phyloP scores from a whole-genome alignment of 2,797 vertebrate genomes.

The Bovichtus variegatus region DNA sequence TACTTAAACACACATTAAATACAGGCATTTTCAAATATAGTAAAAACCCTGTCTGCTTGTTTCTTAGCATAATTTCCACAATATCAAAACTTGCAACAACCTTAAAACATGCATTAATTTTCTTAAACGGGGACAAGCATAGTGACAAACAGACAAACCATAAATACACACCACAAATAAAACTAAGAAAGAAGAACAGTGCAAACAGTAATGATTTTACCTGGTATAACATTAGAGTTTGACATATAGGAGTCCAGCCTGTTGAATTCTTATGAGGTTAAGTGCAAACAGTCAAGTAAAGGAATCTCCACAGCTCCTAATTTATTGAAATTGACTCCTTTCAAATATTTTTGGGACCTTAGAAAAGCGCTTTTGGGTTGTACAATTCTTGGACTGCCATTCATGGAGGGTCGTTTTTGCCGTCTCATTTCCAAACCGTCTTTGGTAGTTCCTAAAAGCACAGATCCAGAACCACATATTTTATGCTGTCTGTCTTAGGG shows the following conservation, averaged over 20 bases:
- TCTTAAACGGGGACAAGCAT: slow-evolving; percentile 3
- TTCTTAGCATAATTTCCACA: not conserved
- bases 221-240: not conserved
- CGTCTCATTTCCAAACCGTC: slow-evolving; percentile 23
- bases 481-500: accelerated
- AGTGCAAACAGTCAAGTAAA: not conserved
- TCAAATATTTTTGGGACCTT: slow-evolving; percentile 75
- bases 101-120: slow-evolving; percentile 31
- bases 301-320: not conserved
- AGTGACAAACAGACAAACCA: not conserved
- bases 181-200: not conserved
- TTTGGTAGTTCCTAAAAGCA: slow-evolving; percentile 82
- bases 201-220: not conserved
- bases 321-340: slow-evolving; percentile 9
- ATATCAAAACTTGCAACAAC: slow-evolving; percentile 6
- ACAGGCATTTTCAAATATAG: slow-evolving; percentile 6
- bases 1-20: slow-evolving; percentile 8
- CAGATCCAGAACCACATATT: not conserved
- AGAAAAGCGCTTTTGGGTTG: slow-evolving; percentile 73
- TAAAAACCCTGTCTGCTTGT: not conserved
- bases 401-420: slow-evolving; percentile 64
- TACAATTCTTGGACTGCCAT: slow-evolving; percentile 73
- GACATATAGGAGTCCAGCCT: not conserved
- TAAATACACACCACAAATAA: slow-evolving; percentile 1
- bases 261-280: not conserved